Evolutionary conservation across 1,140 invertebrate species (phyloP).

Genomic region (Condylostylus longicornis): DNA sequence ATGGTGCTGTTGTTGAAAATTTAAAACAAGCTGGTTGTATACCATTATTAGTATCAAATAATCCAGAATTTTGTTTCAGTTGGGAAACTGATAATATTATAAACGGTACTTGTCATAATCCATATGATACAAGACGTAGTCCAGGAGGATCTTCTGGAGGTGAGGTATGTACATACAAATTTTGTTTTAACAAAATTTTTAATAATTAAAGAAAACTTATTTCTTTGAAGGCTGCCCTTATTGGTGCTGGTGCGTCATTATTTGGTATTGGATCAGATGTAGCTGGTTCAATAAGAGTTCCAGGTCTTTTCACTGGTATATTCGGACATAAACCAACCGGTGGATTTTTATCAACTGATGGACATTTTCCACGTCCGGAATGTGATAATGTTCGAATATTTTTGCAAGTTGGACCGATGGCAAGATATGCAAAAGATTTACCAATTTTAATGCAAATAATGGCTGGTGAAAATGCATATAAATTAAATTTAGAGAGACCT

Average conservation of each 20-base stretch:
- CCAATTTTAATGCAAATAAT: constrained; percentile 48
- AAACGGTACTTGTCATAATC: constrained; percentile 61
- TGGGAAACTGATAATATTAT: constrained; percentile 58
- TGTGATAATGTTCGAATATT: constrained; percentile 32
- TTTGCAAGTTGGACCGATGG: constrained; percentile 60
- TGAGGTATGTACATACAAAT: constrained; percentile 36
- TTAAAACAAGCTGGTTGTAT: constrained; percentile 60
- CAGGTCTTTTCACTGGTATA: constrained; percentile 68
- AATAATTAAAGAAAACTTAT: not conserved
- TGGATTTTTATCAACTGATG: constrained; percentile 38
- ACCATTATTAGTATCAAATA: constrained; percentile 60
- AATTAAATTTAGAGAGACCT: constrained; percentile 31
- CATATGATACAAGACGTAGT: constrained; percentile 49
- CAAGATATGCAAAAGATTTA: constrained; percentile 62
- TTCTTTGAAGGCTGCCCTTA: constrained; percentile 41
- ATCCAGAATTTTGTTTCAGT: constrained; percentile 60
- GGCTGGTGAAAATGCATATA: constrained; percentile 28
- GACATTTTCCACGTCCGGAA: constrained; percentile 39
- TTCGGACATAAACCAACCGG: constrained; percentile 74
- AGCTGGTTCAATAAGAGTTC: constrained; percentile 71
- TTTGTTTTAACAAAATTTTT: not conserved
- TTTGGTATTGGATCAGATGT: constrained; percentile 79
- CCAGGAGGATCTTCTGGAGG: constrained; percentile 64
- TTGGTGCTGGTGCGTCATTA: constrained; percentile 54
- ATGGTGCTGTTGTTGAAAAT: constrained; percentile 44